These are phyloP conservation scores for Malaclemys terrapin DNA, from an alignment of 2,113 vertebrate genomes.

Conservation along the genomic window DNA sequence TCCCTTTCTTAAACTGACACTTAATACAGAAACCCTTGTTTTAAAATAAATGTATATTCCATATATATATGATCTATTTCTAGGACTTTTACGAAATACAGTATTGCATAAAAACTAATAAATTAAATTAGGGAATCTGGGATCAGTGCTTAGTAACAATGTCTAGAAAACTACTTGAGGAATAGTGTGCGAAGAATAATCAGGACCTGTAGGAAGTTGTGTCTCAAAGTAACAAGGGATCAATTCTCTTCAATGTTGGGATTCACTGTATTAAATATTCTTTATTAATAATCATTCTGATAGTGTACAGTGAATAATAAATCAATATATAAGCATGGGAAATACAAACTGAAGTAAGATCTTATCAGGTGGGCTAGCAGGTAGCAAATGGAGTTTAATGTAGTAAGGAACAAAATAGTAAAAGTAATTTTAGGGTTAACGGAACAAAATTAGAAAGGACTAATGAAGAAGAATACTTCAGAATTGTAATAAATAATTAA, in stretches of 20 bases:
- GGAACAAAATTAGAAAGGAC: background rate
- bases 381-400: background rate
- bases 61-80: background rate
- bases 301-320: background rate
- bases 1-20: no score
- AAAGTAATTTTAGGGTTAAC: background rate
- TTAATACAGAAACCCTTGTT: no score
- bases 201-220: background rate
- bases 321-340: accelerated
- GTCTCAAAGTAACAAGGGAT: background rate
- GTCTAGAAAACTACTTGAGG: background rate
- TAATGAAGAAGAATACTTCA: background rate
- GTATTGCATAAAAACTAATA: background rate
- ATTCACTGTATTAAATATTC: background rate
- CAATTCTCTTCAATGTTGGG: background rate
- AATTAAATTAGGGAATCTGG: background rate
- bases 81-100: background rate
- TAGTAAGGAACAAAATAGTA: background rate
- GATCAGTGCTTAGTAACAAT: background rate
- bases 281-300: background rate
- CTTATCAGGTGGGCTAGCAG: background rate
- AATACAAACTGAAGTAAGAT: background rate
- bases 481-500: background rate
- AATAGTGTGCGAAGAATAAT: background rate
- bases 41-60: no score